Base-by-base conservation (phyloP, 1,140 invertebrate genomes). In the Bombus difficillimus region DNA sequence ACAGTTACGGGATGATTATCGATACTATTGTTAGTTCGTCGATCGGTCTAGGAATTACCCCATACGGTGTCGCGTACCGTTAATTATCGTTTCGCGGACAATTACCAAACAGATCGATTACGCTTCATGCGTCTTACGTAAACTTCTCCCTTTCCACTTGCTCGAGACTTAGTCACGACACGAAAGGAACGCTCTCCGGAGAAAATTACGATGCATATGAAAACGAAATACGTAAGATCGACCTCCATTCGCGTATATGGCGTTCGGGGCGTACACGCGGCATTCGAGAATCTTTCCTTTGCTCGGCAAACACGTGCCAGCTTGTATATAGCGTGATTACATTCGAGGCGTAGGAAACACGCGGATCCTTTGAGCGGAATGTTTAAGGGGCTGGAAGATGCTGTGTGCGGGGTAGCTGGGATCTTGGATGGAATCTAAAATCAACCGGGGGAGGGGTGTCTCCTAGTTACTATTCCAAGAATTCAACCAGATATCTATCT, bases 371-470 rank as follows among this genome's bases (percentile, higher is more conserved):
- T 64, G 74, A 71, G 69, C 66, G 76, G 84, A 90, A 87, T 78
- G 79, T 83, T 81, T 80, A 84, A 77, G 68, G 59, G 68, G 59
- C 2, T 39, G 34, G 81, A 72, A 57, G 75, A 47, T 66, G 53
- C 57, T 10, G 18, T 15, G 68, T 39, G 39, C 43, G 64, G 37
- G 47, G 6, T 53, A 18, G 18, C 47, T 53, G 57, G 81, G 71
- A 68, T 81, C 84, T 73, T 66, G 90, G 78, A 85, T 69, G 84
- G 90, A 91, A 91, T 91, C 81, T 91, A 90, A 91, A 91, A 88
- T 91, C 90, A 83, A 88, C 77, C 73, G 43, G 59, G 41, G 71
- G 75, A 4, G 59, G 12, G 6, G 76, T 75, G 72, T 83, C 78
- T 87, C 73, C 81, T 90, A 83, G 88, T 91, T 91, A 80, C 88